Percentiles rank a stretch among this genome's conserved stretches.
phyloP scores from a whole-genome alignment of 2,888 invertebrate species.

The Drosophila cognata region DNA sequence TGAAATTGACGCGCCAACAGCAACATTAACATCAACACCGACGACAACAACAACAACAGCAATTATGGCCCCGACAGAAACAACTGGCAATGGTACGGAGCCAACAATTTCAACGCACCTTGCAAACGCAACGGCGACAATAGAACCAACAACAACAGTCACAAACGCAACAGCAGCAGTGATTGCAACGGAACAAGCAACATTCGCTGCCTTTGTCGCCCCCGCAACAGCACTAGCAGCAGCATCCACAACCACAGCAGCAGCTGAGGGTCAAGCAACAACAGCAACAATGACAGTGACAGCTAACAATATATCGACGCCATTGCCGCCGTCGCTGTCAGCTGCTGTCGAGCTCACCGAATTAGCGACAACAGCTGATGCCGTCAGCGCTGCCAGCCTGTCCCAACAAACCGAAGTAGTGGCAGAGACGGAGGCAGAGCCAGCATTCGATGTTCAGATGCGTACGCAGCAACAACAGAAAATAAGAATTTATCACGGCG shows the following conservation, averaged over 20 bases:
- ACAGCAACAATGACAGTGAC: constrained; percentile 48
- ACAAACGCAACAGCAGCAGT: constrained; percentile 19
- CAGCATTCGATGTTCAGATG: constrained; percentile 73
- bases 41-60: constrained; percentile 36
- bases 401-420: background rate
- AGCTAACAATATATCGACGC: constrained; percentile 48
- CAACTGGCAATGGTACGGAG: constrained; percentile 68
- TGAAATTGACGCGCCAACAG: constrained; percentile 62
- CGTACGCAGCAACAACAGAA: constrained; percentile 73
- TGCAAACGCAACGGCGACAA: constrained; percentile 48
- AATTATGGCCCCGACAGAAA: constrained; percentile 58
- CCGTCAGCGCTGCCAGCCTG: constrained; percentile 12
- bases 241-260: constrained; percentile 30
- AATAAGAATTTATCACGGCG: constrained; percentile 76
- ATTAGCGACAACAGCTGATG: constrained; percentile 61
- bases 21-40: constrained; percentile 42
- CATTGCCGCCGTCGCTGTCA: constrained; percentile 48
- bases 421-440: constrained; percentile 52
- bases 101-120: constrained; percentile 73
- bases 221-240: constrained; percentile 26
- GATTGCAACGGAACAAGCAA: constrained; percentile 46
- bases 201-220: constrained; percentile 28
- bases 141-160: constrained; percentile 37
- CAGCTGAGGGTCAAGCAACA: constrained; percentile 53
- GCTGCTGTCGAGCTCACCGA: constrained; percentile 52